Evolutionary conservation across 2,797 vertebrate species (phyloP).

Genomic region (Siniperca undulata): DNA sequence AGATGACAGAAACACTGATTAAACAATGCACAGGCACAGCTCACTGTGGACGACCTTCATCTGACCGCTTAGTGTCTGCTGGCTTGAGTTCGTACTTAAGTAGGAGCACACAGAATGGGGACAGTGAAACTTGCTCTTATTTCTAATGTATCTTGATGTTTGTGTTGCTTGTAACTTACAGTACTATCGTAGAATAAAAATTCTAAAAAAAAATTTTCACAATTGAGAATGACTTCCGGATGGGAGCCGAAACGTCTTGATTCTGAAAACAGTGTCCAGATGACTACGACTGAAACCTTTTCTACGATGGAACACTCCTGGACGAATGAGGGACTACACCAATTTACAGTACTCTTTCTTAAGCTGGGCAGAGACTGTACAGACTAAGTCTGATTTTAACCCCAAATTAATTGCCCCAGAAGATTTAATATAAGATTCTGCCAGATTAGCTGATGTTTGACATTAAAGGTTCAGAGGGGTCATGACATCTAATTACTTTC

Average conservation of each 20-base stretch:
- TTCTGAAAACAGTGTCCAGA: too few relatives aligned
- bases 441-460: neutral
- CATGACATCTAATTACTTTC: neutral
- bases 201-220: too few relatives aligned
- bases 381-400: neutral
- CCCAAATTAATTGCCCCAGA: neutral
- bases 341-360: neutral
- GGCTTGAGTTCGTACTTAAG: neutral
- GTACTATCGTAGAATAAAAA: neutral
- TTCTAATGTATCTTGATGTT: neutral
- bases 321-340: too few relatives aligned
- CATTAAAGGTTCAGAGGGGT: neutral
- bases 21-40: conserved; percentile 20
- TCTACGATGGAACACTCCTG: too few relatives aligned
- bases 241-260: too few relatives aligned
- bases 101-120: neutral
- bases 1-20: conserved; percentile 28
- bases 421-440: neutral
- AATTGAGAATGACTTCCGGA: too few relatives aligned
- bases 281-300: too few relatives aligned
- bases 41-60: neutral
- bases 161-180: neutral
- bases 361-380: neutral
- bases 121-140: neutral
- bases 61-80: neutral